Evolutionary conservation across 2,888 invertebrate genomes (phyloP).

Genomic region (Pseudococcus longispinus): DNA sequence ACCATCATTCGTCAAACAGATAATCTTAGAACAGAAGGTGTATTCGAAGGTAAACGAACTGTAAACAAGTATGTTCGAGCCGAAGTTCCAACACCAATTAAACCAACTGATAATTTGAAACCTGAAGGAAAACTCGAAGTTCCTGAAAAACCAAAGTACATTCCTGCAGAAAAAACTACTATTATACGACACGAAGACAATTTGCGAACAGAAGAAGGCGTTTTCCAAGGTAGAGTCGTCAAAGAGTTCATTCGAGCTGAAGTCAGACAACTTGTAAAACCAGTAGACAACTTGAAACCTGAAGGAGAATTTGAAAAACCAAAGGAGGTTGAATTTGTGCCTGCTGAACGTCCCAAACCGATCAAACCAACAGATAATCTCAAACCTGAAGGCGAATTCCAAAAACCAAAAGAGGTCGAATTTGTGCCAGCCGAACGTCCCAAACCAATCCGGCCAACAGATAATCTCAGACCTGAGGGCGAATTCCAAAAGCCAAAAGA

Average conservation of each 20-base stretch:
- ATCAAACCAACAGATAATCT: conserved; percentile 65
- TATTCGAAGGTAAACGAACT: conserved; percentile 64
- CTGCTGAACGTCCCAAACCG: conserved; percentile 60
- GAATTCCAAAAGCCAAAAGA: conserved; percentile 65
- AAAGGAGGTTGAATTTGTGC: conserved; percentile 61
- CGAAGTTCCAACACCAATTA: conserved; percentile 60
- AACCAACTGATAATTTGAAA: conserved; percentile 62
- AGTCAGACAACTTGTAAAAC: conserved; percentile 64
- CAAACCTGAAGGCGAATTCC: conserved; percentile 68
- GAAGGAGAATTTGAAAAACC: conserved; percentile 64
- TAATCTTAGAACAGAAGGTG: conserved; percentile 67
- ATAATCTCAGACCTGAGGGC: conserved; percentile 63
- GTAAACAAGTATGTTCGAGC: conserved; percentile 59
- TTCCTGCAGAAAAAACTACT: conserved; percentile 64
- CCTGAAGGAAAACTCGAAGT: conserved; percentile 68
- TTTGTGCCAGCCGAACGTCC: conserved; percentile 66
- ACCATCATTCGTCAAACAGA: conserved; percentile 64
- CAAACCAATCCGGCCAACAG: conserved; percentile 62
- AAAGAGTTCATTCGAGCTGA: conserved; percentile 66
- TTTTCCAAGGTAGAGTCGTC: conserved; percentile 62
- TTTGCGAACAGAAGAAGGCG: conserved; percentile 61
- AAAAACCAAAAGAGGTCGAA: conserved; percentile 64
- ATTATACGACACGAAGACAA: conserved; percentile 63
- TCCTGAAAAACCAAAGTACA: conserved; percentile 59
- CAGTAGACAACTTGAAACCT: conserved; percentile 66